Conservation (phyloP, 2,888 invertebrate species). For the Adela reaumurella region DNA sequence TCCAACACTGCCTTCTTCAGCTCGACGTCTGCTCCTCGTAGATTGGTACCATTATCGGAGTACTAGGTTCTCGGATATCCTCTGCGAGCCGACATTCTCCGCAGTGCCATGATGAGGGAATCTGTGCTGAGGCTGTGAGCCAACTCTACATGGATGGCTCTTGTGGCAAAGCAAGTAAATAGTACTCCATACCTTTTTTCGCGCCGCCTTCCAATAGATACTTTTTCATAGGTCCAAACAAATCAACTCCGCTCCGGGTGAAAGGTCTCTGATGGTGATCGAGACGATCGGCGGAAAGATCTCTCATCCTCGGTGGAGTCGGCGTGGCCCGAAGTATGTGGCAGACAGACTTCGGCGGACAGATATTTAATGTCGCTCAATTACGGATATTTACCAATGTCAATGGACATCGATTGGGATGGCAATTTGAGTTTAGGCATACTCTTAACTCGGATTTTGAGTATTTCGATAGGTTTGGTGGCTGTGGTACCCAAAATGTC, state of each 20-base stretch:
- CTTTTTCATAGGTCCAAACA: constrained; percentile 9
- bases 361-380: too few relatives aligned
- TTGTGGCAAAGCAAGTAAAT: constrained; percentile 8
- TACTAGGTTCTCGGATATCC: constrained; percentile 9
- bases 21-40: constrained; percentile 4
- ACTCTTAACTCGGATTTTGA: too few relatives aligned
- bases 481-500: too few relatives aligned
- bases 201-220: constrained; percentile 6
- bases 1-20: background rate
- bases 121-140: constrained; percentile 11
- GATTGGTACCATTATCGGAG: constrained; percentile 10
- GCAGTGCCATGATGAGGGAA: constrained; percentile 13
- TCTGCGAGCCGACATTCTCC: constrained; percentile 13
- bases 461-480: too few relatives aligned
- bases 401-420: too few relatives aligned
- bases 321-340: background rate
- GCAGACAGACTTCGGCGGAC: too few relatives aligned
- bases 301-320: constrained; percentile 1
- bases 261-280: constrained; percentile 9
- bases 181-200: constrained; percentile 9
- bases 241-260: constrained; percentile 7
- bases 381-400: too few relatives aligned
- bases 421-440: too few relatives aligned
- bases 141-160: constrained; percentile 11
- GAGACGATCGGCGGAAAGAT: constrained; percentile 11